A percentile compares a stretch with the other conserved stretches of the same genome.
Conservation (phyloP, 2,113 vertebrate genomes). For the Grallaria varia region DNA sequence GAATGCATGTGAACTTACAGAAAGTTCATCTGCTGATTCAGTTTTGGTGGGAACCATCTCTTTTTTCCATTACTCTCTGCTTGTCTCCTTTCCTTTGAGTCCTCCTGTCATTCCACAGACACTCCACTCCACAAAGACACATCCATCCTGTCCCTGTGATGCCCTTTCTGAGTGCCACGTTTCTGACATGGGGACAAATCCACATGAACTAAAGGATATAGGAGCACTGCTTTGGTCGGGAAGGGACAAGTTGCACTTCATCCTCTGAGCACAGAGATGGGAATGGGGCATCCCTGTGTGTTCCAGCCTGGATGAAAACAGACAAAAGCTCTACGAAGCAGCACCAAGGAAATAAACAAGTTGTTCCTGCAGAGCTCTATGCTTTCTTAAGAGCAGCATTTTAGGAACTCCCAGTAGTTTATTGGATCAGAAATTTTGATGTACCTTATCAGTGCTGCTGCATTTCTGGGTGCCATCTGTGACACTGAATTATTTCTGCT, state of each 20-base stretch:
- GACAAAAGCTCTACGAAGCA: neutral
- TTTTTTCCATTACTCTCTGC: neutral
- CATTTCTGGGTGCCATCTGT: neutral
- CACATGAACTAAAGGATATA: neutral
- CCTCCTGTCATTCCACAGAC: neutral
- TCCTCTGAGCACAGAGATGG: neutral
- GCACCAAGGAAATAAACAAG: neutral
- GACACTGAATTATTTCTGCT: neutral
- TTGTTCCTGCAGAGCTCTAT: neutral
- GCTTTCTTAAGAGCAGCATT: neutral
- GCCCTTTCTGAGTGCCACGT: neutral
- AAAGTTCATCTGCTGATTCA: neutral
- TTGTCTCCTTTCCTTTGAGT: neutral
- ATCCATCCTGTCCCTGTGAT: neutral
- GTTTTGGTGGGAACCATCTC: neutral
- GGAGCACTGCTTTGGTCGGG: neutral
- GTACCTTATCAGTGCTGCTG: neutral
- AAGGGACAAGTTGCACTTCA: neutral
- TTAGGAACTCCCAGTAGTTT: neutral
- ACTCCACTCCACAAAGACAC: neutral
- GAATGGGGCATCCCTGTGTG: neutral
- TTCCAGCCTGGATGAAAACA: neutral
- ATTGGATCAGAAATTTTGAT: neutral
- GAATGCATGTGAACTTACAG: neutral
- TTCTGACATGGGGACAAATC: neutral